phyloP scores from a whole-genome alignment of 1,140 invertebrate genomes.

The Zaprionus kolodkinae region DNA sequence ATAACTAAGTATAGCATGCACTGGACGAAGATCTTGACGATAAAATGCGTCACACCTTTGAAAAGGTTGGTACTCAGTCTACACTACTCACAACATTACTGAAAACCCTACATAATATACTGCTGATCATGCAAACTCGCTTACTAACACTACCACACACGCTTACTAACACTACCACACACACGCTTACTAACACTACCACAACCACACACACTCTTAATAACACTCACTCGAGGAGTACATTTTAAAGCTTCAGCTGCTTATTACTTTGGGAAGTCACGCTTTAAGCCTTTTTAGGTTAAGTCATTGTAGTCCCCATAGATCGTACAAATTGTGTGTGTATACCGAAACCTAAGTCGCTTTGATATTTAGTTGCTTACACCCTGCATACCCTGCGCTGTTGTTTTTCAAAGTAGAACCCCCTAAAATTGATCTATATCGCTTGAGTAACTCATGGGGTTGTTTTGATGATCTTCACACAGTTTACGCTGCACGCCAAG shows the following conservation, averaged over 20 bases:
- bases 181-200: neutral
- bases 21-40: conserved; percentile 82
- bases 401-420: conserved; percentile 26
- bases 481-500: conserved; percentile 94
- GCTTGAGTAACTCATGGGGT: neutral
- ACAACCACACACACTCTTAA: neutral
- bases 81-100: conserved; percentile 8
- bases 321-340: neutral
- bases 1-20: conserved; percentile 68
- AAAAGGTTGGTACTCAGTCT: conserved; percentile 87
- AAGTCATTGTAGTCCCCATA: conserved; percentile 3
- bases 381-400: conserved; percentile 29
- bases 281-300: conserved; percentile 7
- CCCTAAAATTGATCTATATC: neutral
- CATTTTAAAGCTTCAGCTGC: neutral
- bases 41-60: conserved; percentile 86
- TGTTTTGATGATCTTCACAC: conserved; percentile 31
- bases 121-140: no score
- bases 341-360: neutral
- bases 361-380: conserved; percentile 4
- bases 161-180: neutral
- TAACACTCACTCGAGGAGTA: neutral
- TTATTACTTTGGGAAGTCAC: neutral
- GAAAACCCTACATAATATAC: conserved; percentile 11
- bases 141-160: neutral